Base-by-base conservation (phyloP, 2,888 invertebrate species). In the Glyphotaelius pellucidus region DNA sequence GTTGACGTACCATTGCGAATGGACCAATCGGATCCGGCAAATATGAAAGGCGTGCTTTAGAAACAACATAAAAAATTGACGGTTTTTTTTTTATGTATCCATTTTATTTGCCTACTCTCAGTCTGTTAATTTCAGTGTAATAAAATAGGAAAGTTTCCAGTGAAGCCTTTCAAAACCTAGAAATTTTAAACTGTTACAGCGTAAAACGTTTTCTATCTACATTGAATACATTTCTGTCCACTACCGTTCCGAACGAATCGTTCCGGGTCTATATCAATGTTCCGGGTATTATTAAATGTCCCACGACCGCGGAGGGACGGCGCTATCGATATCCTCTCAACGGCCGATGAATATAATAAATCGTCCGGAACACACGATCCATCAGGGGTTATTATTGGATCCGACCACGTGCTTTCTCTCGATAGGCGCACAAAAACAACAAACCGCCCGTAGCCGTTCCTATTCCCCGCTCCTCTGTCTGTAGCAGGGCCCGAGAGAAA, bases 291-390 rank as follows among this genome's bases (percentile, higher is more conserved):
- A 87, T 87, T 87, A 87, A 87, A 87, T 67, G 87, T 67, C 87
- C 87, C n/a, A 35, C 87, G 25, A 47, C 47, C 67, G 88, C 19
- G 19, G 88, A 38, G 42, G 42, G 25, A 25, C 25, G 42, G 85
- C 25, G 85, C 86, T 30, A 42, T 86, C 86, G 86, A 86, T 86
- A 30, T 47, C 86, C 86, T 83, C 83, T 32, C 83, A 83, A 83
- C 83, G 83, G 83, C 31, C 83, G 83, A 19, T 35, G 86, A 86
- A 47, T 42, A 86, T 86, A 90, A 91, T 90, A 91, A 91, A 91
- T 91, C 91, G 91, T 31, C 91, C 91, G 90, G 52, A 88, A 85
- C 91, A 31, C 89, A 47, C 90, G 31, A 91, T 90, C 91, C 86
- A 80, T 91, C 91, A 85, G 80, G 85, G 38, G 90, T 47, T 91